Evolutionary conservation across 2,797 vertebrate genomes (phyloP).

Genomic region (Anomalospiza imberbis): DNA sequence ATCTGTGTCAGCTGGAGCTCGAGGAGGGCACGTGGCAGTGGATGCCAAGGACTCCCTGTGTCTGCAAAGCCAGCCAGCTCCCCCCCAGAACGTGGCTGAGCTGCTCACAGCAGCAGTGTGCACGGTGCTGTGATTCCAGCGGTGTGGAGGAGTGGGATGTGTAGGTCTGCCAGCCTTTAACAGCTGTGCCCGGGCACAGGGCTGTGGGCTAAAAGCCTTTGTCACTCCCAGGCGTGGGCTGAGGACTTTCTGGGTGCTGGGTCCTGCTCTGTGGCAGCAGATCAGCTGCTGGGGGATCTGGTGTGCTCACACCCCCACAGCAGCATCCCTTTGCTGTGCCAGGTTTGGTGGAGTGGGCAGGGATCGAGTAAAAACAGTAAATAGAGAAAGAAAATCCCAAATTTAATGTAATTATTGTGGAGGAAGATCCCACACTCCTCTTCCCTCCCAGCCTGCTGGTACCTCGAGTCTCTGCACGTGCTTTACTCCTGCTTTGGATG

Average conservation of each 20-base stretch:
- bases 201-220: neutral
- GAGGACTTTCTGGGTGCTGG: neutral
- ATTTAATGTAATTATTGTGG: neutral
- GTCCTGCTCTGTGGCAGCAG: accelerated
- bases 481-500: accelerated
- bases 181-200: neutral
- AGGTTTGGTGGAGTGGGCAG: neutral
- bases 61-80: neutral
- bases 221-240: accelerated
- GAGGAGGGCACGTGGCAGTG: neutral
- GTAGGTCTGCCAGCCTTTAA: neutral
- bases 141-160: accelerated
- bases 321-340: neutral
- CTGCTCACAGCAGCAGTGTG: neutral
- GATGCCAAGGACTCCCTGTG: neutral
- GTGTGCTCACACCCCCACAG: neutral
- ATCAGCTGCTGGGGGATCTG: neutral
- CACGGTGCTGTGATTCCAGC: neutral
- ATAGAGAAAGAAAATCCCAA: neutral
- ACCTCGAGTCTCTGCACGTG: accelerated
- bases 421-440: neutral
- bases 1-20: neutral
- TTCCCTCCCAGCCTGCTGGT: neutral
- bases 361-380: neutral
- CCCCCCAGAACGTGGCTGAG: neutral